Conservation (phyloP, 2,113 vertebrate genomes). For the Deroptyus accipitrinus region DNA sequence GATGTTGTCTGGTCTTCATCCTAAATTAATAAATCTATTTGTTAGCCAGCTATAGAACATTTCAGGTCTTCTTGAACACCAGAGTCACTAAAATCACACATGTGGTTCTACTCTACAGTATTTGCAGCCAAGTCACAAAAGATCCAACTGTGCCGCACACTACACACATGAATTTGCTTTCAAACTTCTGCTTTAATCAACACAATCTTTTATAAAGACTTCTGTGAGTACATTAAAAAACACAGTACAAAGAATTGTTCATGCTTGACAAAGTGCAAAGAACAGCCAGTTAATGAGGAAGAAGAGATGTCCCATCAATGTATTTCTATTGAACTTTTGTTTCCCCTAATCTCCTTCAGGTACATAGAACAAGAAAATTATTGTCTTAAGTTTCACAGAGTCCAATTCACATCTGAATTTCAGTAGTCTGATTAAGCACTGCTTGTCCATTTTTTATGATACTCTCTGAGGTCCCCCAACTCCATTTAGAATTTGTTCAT, state of each 20-base stretch:
- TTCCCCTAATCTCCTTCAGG: neutral
- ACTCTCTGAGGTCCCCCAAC: neutral
- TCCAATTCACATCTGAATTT: neutral
- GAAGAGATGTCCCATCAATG: accelerated
- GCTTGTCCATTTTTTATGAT: neutral
- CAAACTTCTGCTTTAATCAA: neutral
- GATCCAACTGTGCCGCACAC: neutral
- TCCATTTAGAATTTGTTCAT: neutral
- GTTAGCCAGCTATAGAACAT: neutral
- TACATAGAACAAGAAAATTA: neutral
- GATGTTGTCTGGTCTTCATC: neutral
- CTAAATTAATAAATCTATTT: neutral
- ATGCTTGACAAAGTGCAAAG: neutral
- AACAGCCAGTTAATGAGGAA: neutral
- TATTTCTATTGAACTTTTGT: neutral
- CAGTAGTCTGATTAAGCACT: neutral
- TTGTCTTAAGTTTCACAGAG: neutral
- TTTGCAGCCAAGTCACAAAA: neutral
- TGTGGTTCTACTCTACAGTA: neutral
- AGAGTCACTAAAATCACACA: neutral
- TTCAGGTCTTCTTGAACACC: neutral
- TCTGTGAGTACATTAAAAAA: neutral
- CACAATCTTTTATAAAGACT: neutral
- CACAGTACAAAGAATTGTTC: neutral
- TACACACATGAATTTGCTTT: neutral